A percentile compares a stretch with the other conserved stretches of the same genome.
Conservation (phyloP, 2,888 invertebrate genomes). For the Pterostichus madidus region DNA sequence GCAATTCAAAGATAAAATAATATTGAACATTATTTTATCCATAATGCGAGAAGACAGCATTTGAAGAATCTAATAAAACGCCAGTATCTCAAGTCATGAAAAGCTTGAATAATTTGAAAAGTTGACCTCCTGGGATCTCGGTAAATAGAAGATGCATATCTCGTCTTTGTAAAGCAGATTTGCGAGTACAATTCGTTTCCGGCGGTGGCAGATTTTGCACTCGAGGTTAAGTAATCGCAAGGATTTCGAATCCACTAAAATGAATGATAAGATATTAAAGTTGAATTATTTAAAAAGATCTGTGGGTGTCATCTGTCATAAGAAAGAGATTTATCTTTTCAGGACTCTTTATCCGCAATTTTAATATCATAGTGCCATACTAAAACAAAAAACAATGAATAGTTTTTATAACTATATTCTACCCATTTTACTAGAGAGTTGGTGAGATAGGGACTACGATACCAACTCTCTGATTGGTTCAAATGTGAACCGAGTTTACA, state of each 20-base stretch:
- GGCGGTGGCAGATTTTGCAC: not conserved
- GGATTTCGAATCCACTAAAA: not conserved
- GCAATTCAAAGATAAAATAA: not conserved
- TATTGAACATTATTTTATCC: not conserved
- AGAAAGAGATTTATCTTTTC: not conserved
- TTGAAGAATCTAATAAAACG: constrained; percentile 1
- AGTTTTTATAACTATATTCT: too few species aligned
- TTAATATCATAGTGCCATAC: too few species aligned
- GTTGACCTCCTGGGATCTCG: constrained; percentile 15
- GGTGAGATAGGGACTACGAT: too few species aligned
- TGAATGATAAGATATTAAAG: constrained; percentile 39
- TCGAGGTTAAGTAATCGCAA: not conserved
- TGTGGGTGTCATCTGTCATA: not conserved
- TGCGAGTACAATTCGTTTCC: constrained; percentile 6
- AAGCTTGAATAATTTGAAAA: constrained; percentile 18
- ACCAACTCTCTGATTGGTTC: too few species aligned
- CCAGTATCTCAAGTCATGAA: not conserved
- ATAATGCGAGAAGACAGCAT: not conserved
- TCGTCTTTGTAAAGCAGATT: constrained; percentile 1
- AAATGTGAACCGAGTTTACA: too few species aligned
- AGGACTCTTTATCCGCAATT: too few species aligned
- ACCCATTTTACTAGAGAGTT: too few species aligned
- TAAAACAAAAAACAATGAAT: too few species aligned
- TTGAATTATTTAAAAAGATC: not conserved
- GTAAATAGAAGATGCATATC: constrained; percentile 19